These are phyloP conservation scores for Coboldia fuscipes DNA, from an alignment of 1,140 invertebrate species.

Conservation along the genomic window DNA sequence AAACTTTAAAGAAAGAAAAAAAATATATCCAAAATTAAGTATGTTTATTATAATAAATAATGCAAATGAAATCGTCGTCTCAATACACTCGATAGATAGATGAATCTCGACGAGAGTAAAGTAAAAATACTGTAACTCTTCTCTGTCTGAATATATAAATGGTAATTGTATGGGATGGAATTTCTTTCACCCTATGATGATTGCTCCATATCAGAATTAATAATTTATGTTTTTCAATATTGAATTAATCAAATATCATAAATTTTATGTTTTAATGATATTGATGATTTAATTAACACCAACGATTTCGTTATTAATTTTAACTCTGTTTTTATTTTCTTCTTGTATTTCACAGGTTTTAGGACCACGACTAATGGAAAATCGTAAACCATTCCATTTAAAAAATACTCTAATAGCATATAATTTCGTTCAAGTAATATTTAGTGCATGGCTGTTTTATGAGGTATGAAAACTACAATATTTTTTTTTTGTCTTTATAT, in stretches of 20 bases:
- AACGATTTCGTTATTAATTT: no score
- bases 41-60: not conserved
- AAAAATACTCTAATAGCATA: slow-evolving; percentile 59
- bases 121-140: not conserved
- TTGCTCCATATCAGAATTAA: no score
- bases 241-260: no score
- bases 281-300: no score
- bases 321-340: not conserved
- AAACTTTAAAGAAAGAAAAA: not conserved
- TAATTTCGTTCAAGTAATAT: slow-evolving; percentile 67
- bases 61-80: not conserved
- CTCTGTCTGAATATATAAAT: no score
- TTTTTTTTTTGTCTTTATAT: not conserved
- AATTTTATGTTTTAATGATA: no score
- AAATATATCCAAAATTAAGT: not conserved
- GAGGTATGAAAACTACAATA: slow-evolving; percentile 33
- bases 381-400: slow-evolving; percentile 62
- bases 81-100: not conserved
- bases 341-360: slow-evolving; percentile 23
- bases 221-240: no score
- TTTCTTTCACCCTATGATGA: no score
- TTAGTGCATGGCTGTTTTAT: slow-evolving; percentile 62
- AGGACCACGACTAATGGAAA: slow-evolving; percentile 69
- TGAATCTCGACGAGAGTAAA: not conserved
- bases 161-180: no score